Evolutionary conservation across 2,797 vertebrate species (phyloP), one percentile per base, ranked within the genome.

Genomic region (Amblyraja radiata): DNA sequence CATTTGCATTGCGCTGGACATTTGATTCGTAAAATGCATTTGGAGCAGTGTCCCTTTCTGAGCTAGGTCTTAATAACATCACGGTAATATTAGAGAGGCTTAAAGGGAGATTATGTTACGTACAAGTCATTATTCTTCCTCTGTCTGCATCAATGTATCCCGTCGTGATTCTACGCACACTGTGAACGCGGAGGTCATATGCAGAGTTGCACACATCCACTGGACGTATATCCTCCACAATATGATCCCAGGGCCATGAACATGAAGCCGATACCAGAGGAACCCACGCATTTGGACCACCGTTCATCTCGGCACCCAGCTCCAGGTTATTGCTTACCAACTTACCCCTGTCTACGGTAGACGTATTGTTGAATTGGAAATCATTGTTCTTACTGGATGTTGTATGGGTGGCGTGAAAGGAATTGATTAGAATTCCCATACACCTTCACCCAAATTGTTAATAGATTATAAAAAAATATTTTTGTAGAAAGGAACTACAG

Each of bases 221-320:
- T 74, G 28, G 92, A 93, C 0, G 93, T 74, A 93, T 93, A 92
- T 14, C 81, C 94, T 90, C 88, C 95, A 80, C 93, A 93, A 90
- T 92, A 86, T 0, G 95, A 94, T 93, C 1, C 93, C 13, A 36
- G 23, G 0, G 81, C 93, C 94, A 94, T 94, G 93, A 95, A 94
- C 93, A 96, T 96, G 96, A 96, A 95, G 93, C 95, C 96, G 76
- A 96, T 96, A 94, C 96, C 96, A 0, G 96, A 96, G 94, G 96
- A 96, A 63, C 94, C 95, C 0, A 93, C 94, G 68, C 95, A 94
- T 93, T 84, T 93, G 93, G 95, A 94, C 71, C 94, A 94, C 79
- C 94, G 77, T 0, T 95, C 95, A 95, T 93, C 94, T 93, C 93
- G 94, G 76, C 95, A 96, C 74, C 94, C 94, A 94, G 94, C 94